Evolutionary conservation across 2,888 invertebrate genomes (phyloP), one percentile per base, ranked within the genome.

Genomic region (Rhopalosiphum nymphaeae): DNA sequence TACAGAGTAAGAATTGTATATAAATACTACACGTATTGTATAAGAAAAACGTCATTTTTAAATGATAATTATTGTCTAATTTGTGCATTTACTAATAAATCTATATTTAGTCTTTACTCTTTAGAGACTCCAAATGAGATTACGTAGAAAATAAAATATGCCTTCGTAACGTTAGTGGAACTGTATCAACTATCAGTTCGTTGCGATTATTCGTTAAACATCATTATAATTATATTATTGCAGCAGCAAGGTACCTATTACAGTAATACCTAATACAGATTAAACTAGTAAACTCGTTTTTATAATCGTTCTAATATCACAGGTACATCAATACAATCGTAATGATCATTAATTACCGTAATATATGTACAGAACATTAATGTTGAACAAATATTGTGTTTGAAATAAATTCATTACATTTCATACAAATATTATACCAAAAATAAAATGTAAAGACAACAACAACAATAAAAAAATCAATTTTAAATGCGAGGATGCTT

Each of bases 391-490:
- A 10, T 67, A 78, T 21, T 21, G 36, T 36, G 21, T 78, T 78
- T 78, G 21, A 36, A 78, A 78, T 78, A 78, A 78, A 21, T 36
- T 7, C 36, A 78, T 78, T 78, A 9, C 21, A 9, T 21, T 36
- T 78, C 36, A 36, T 78, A 78, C 21, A 21, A 78, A 9, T 21
- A 7, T 36, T 10, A 57, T 57, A 78, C 21, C 21, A 21, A 78
- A 21, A 21, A 21, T 78, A 36, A 78, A 78, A 21, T 25, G 36
- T 21, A 16, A 36, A 78, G 36, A 42, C 36, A 21, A 53, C 53
- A 53, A 4, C n/a, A n/a, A n/a, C n/a, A n/a, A n/a, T n/a, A 78
- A 78, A 78, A 67, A 78, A 78, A 78, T 78, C 78, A 78, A 78
- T 78, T 78, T 78, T 78, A 78, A 89, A 89, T 56, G n/a, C 49